Base-by-base conservation (phyloP, 2,113 vertebrate genomes). In the Etheostoma cragini region DNA sequence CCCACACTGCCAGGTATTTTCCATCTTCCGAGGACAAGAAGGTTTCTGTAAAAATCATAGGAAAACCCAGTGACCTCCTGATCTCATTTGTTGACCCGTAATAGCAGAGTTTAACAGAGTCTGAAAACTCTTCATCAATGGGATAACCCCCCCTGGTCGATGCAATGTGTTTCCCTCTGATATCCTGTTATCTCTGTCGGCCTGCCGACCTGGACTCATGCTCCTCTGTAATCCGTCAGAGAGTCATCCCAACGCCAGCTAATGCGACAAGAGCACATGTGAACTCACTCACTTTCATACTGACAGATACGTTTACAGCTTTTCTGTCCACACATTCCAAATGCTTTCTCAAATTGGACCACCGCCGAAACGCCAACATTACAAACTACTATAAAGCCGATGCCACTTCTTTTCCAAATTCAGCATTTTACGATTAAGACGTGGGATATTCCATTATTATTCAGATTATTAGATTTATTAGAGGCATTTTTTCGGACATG, bases 71-170 rank as follows among this genome's bases (percentile, higher is more conserved):
- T 61, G 81, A 86, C 81, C 81, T 71, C 60, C n/a, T 60, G 69
- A 78, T 88, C 81, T 52, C 26, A 52, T 84, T 33, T 70, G 70
- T 19, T 85, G 89, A 91, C 87, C 82, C 33, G 2, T 33, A 67
- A 46, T 63, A 67, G 73, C 69, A 54, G n/a, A 50, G 53, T 52
- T 60, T 56, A 49, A 52, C 16, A 0, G 67, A 76, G 65, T 54
- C 64, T 47, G 53, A 72, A 76, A 84, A 85, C 14, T 64, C 58
- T 49, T 79, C 65, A 81, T 72, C 13, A 68, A 68, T 58, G 73
- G 73, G 56, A 78, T 64, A 26, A 77, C 75, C 76, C 0, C 1
- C 8, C 69, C 1, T 4, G 2, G 6, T 76, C 16, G 19, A 70
- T 80, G 67, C 70, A 72, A 22, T 3, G 17, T 46, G 38, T 68